These are phyloP conservation scores for Sebastes minor DNA, from an alignment of 2,797 vertebrate genomes.

Conservation along the genomic window DNA sequence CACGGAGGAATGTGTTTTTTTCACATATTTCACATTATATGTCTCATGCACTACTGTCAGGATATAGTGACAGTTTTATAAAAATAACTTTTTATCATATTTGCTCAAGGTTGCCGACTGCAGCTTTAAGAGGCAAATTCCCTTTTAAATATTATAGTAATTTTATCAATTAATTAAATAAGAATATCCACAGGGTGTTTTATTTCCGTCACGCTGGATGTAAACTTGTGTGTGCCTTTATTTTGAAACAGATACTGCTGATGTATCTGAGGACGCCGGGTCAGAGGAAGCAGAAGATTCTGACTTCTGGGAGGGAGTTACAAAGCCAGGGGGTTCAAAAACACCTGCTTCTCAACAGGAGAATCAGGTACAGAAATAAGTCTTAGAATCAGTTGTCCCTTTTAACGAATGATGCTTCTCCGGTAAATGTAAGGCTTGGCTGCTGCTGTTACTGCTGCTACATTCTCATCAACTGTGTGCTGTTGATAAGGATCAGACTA, in stretches of 20 bases:
- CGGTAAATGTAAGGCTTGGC: background rate
- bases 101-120: too few species aligned
- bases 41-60: too few species aligned
- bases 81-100: too few species aligned
- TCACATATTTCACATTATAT: too few species aligned
- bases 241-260: constrained; percentile 56
- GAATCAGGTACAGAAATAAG: constrained; percentile 59
- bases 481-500: background rate
- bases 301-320: constrained; percentile 80
- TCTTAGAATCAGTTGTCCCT: background rate
- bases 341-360: constrained; percentile 43
- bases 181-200: background rate
- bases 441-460: background rate
- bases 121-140: background rate
- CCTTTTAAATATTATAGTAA: background rate
- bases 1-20: too few species aligned
- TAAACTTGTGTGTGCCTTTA: background rate
- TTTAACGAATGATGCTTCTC: background rate
- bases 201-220: background rate
- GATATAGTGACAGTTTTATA: too few species aligned
- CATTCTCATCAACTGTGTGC: background rate
- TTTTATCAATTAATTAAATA: background rate
- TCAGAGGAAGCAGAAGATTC: constrained; percentile 71
- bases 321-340: constrained; percentile 63
- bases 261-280: constrained; percentile 22